Evolutionary conservation across 1,140 invertebrate genomes (phyloP), one percentile per base, ranked within the genome.

Genomic region (Drosophila bipectinata): DNA sequence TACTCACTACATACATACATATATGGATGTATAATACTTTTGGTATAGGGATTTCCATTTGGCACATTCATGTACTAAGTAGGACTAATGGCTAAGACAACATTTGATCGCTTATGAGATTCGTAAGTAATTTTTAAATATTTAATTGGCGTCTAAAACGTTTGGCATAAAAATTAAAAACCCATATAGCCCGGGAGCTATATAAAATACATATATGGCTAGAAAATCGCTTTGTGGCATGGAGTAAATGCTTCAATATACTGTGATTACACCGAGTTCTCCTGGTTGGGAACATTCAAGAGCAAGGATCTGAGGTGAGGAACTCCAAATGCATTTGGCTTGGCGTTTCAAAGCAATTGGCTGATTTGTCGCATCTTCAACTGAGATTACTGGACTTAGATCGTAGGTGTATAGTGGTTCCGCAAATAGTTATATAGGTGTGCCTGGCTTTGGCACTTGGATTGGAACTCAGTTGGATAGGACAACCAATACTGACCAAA

Each of bases 61-160:
- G 83, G 83, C 83, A 88, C 83, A 83, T 68, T 74, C 72, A 79
- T 61, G 56, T 79, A 69, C 78, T 84, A 83, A 24, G 49, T 39
- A 15, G n/a, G 77, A 77, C 81, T 85, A 85, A 72, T 49, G 56
- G 48, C 72, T 88, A 88, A 69, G 75, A 79, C 80, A 84, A 79
- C 79, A 66, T 72, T 53, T 68, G 58, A 49, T 63, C 30, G 14
- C 44, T 53, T 77, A 41, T 73, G 28, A 63, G 47, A 61, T 49
- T 57, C 44, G 45, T 30, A 62, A 53, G 67, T 53, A 48, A 59
- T 37, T 54, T 45, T 48, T 48, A 30, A 41, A 51, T 63, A 44
- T 26, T 41, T 30, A 55, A 64, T n/a, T 66, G 60, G 69, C 69
- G 63, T 55, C 28, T 67, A 64, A 81, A 81, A 77, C 32, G 9